These are phyloP conservation scores for Glaucidium brasilianum DNA, from an alignment of 2,113 vertebrate species.

Conservation along the genomic window DNA sequence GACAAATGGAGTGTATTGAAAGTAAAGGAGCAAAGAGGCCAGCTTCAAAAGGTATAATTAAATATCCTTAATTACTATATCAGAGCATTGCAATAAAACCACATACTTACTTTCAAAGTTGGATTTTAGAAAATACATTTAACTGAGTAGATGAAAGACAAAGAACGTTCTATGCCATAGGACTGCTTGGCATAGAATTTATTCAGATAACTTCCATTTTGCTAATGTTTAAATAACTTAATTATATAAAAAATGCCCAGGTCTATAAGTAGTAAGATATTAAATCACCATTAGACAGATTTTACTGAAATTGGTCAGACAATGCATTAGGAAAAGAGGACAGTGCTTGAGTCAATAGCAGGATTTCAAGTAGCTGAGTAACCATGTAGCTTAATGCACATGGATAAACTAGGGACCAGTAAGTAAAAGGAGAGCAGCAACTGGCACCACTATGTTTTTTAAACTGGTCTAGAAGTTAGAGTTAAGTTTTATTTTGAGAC, in stretches of 20 bases:
- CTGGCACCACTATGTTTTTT: not conserved
- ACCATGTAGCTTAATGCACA: not conserved
- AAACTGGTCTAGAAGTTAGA: not conserved
- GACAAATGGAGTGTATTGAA: slow-evolving; percentile 5
- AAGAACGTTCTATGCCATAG: not conserved
- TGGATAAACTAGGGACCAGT: not conserved
- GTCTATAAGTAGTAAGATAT: not conserved
- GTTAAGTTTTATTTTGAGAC: not conserved
- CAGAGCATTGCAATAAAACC: not conserved
- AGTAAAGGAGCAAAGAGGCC: not conserved
- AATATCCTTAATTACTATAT: slow-evolving; percentile 31
- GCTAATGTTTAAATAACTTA: not conserved
- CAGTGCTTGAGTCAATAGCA: not conserved
- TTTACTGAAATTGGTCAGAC: slow-evolving; percentile 3
- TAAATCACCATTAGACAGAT: not conserved
- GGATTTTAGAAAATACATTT: not conserved
- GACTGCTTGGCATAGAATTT: not conserved
- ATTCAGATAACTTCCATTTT: not conserved
- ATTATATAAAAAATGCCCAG: not conserved
- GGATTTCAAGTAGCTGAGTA: not conserved
- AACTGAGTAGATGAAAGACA: not conserved
- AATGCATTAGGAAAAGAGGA: not conserved
- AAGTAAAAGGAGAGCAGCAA: not conserved
- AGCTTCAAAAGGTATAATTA: not conserved
- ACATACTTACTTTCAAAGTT: not conserved